These are phyloP conservation scores for Illadopsis cleaveri DNA, from an alignment of 2,113 vertebrate species.

Conservation along the genomic window DNA sequence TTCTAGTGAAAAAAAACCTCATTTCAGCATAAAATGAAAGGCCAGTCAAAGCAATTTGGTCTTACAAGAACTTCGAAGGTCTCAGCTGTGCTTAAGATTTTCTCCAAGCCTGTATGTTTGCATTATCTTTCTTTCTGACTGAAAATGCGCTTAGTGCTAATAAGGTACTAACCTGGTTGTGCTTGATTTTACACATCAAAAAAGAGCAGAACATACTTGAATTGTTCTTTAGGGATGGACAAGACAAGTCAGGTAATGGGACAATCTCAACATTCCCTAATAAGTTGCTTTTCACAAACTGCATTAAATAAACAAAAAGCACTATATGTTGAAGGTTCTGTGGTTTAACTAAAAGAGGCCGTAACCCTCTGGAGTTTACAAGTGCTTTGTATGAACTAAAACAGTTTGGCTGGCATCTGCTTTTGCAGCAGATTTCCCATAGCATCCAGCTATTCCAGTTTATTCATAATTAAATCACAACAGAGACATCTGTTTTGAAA, in stretches of 20 bases:
- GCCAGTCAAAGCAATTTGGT: neutral
- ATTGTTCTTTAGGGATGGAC: neutral
- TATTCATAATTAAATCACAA: neutral
- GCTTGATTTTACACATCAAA: neutral
- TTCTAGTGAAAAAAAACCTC: neutral
- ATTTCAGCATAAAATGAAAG: neutral
- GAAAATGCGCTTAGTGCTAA: neutral
- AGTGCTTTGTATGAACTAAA: neutral
- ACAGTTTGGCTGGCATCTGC: neutral
- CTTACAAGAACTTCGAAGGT: neutral
- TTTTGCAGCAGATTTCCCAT: neutral
- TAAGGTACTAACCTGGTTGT: neutral
- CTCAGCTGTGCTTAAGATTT: neutral
- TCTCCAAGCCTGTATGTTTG: neutral
- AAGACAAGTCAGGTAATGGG: neutral
- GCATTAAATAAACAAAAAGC: neutral
- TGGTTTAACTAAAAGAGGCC: neutral
- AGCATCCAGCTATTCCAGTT: neutral
- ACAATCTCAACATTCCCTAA: fast-evolving
- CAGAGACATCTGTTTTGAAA: conserved; percentile 1
- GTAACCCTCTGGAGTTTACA: neutral
- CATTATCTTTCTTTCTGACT: neutral
- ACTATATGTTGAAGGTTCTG: neutral
- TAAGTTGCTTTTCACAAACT: neutral
- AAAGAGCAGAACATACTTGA: neutral